These are phyloP conservation scores for Troilus luridus DNA, from an alignment of 2,888 invertebrate species.

Conservation along the genomic window DNA sequence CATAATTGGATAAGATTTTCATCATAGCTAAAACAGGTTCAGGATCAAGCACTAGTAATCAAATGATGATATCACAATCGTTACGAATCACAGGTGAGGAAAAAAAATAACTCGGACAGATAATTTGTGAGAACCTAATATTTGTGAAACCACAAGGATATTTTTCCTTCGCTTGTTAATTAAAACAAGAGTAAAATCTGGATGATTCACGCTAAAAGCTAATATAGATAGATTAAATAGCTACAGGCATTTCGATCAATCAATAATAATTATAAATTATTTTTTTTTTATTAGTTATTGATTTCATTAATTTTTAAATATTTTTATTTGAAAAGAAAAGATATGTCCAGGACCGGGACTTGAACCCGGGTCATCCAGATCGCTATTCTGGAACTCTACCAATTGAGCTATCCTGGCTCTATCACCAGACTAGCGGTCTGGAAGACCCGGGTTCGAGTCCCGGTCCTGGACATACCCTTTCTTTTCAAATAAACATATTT, in stretches of 20 bases:
- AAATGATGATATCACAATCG: not conserved
- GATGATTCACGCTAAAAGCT: not conserved
- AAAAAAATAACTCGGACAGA: not conserved
- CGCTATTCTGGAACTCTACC: no score
- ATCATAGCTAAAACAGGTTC: not conserved
- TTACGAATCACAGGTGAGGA: not conserved
- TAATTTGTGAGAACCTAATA: conserved; percentile 5
- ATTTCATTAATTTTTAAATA: no score
- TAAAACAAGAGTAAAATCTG: not conserved
- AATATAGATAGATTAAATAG: not conserved
- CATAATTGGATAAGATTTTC: not conserved
- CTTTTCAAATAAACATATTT: no score
- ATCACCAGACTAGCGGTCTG: no score
- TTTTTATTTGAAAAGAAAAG: no score
- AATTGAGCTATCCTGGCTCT: no score
- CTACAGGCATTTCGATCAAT: not conserved
- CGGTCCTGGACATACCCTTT: no score
- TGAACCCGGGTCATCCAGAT: no score
- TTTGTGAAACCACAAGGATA: not conserved
- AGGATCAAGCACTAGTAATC: not conserved
- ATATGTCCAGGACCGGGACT: no score
- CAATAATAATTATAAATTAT: not conserved
- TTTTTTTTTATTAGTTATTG: no score
- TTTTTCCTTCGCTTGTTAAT: not conserved
- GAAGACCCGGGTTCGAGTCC: no score